phyloP scores from a whole-genome alignment of 2,888 invertebrate genomes.

The Caenorhabditis wallacei region DNA sequence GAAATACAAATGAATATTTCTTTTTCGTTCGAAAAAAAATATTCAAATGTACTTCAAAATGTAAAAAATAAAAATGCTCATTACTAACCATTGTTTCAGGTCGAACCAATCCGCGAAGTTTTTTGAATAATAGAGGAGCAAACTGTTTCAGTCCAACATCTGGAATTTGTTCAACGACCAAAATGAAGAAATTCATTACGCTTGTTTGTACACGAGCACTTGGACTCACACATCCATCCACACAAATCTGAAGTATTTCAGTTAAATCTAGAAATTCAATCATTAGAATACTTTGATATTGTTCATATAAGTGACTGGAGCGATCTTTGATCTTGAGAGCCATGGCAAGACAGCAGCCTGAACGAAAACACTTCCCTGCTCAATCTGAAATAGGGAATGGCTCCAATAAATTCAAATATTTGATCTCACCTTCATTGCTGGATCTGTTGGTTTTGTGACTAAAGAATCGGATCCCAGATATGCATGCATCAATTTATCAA shows the following conservation, averaged over 20 bases:
- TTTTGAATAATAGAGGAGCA: slow-evolving; percentile 58
- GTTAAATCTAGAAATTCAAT: background rate
- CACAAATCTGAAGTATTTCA: slow-evolving; percentile 50
- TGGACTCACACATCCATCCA: slow-evolving; percentile 45
- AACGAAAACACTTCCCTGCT: background rate
- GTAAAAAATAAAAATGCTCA: no score
- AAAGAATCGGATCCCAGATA: slow-evolving; percentile 64
- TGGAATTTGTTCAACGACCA: slow-evolving; percentile 68
- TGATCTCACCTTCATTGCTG: background rate
- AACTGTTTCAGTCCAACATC: no score
- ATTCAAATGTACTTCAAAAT: no score
- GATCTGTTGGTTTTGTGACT: slow-evolving; percentile 14
- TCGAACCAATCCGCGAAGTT: slow-evolving; percentile 36
- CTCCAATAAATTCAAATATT: background rate
- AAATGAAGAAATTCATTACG: slow-evolving; percentile 60
- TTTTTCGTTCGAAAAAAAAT: no score
- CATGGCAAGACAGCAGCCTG: slow-evolving; percentile 31
- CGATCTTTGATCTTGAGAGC: slow-evolving; percentile 64
- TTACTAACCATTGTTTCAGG: slow-evolving; percentile 36
- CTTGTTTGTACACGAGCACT: slow-evolving; percentile 40
- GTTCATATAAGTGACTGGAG: slow-evolving; percentile 68
- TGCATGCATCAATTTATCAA: slow-evolving; percentile 54
- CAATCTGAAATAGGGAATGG: slow-evolving; percentile 1
- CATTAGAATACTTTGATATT: slow-evolving; percentile 65
- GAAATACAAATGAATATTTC: background rate